These are phyloP conservation scores for Motacilla alba DNA, from an alignment of 2,113 vertebrate genomes.

Conservation along the genomic window DNA sequence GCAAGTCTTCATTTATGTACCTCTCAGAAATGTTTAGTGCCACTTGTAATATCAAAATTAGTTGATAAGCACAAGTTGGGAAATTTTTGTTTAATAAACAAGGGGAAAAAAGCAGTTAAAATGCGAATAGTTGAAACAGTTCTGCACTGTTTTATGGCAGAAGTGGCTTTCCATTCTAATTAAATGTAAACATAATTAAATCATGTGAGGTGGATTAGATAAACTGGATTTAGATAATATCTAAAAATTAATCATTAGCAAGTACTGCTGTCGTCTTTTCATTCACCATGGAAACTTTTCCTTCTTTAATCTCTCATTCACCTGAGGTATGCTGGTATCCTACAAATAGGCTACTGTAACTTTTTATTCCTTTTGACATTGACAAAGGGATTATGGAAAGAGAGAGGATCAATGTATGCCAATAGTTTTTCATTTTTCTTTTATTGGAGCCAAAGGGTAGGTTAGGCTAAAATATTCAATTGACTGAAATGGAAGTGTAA, in stretches of 20 bases:
- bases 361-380: slow-evolving; percentile 19
- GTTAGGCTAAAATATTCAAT: slow-evolving; percentile 9
- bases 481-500: slow-evolving; percentile 3
- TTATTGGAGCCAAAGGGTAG: not conserved
- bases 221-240: not conserved
- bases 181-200: not conserved
- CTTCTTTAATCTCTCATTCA: not conserved
- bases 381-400: slow-evolving; percentile 12
- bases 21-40: not conserved
- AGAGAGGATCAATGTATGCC: not conserved
- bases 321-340: not conserved
- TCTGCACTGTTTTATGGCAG: not conserved
- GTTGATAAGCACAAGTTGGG: not conserved
- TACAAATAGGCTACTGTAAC: not conserved
- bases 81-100: not conserved
- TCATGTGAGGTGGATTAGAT: not conserved
- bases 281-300: not conserved
- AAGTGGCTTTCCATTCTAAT: not conserved
- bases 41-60: not conserved
- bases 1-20: not conserved
- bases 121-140: not conserved
- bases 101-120: not conserved
- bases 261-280: not conserved
- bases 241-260: not conserved
- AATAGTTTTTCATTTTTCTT: slow-evolving; percentile 20